A percentile compares a stretch with the other conserved stretches of the same genome.
Conservation (phyloP, 2,113 vertebrate genomes). For the Crotalus tigris region DNA sequence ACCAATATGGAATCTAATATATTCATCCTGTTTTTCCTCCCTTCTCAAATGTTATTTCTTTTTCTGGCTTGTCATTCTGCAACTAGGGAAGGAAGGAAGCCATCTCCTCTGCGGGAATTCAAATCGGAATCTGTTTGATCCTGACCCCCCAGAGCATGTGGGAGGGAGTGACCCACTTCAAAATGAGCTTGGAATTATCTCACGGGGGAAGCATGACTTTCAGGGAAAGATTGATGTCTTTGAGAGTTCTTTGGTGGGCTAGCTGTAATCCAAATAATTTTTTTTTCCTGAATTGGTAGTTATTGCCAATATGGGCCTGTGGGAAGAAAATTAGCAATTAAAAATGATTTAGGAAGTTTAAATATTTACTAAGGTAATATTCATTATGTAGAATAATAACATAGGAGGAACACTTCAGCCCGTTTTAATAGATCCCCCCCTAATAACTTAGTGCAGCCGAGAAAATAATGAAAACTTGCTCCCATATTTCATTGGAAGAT, state of each 20-base stretch:
- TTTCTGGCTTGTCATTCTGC: background rate
- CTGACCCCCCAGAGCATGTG: background rate
- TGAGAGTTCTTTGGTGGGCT: background rate
- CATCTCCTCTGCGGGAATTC: background rate
- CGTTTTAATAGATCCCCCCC: constrained; percentile 39
- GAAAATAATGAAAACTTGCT: constrained; percentile 46
- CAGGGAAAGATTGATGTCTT: constrained; percentile 21
- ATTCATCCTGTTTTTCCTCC: background rate
- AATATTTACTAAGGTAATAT: constrained; percentile 40
- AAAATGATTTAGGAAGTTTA: constrained; percentile 27
- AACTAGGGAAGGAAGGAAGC: background rate
- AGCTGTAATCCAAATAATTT: constrained; percentile 11
- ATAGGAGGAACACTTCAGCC: constrained; percentile 25
- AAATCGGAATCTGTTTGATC: background rate
- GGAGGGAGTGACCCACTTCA: background rate
- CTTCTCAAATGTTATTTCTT: background rate
- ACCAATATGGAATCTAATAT: background rate
- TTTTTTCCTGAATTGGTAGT: constrained; percentile 13
- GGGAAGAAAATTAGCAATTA: background rate
- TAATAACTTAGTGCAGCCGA: constrained; percentile 46
- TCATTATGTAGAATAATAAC: constrained; percentile 38
- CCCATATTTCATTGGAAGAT: constrained; percentile 16
- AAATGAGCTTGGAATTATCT: background rate
- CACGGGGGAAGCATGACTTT: background rate
- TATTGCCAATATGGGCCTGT: constrained; percentile 9